Conservation (phyloP, 2,113 vertebrate genomes). For the Notothenia coriiceps region DNA sequence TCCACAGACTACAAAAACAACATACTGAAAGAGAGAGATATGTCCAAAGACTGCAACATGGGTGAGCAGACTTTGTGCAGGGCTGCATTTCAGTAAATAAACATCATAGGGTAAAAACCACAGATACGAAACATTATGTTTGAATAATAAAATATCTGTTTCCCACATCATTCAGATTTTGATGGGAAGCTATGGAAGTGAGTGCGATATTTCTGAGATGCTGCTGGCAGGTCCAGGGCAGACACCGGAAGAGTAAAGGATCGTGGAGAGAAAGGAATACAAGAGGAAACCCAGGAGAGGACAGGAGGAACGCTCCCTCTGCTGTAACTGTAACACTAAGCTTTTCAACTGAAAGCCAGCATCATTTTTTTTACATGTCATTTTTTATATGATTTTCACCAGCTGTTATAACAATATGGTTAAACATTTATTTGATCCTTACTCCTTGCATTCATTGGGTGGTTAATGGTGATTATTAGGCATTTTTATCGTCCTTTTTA, state of each 20-base stretch:
- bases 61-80: constrained; percentile 79
- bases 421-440: constrained; percentile 23
- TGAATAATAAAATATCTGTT: neutral
- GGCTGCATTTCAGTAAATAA: neutral
- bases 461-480: constrained; percentile 29
- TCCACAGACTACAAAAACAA: constrained; percentile 97
- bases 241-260: constrained; percentile 52
- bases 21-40: constrained; percentile 92
- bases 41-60: constrained; percentile 91
- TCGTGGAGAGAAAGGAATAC: constrained; percentile 20
- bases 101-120: neutral
- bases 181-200: constrained; percentile 93
- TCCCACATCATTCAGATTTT: constrained; percentile 85
- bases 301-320: constrained; percentile 75
- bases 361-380: constrained; percentile 7
- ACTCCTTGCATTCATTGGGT: constrained; percentile 40
- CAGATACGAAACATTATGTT: neutral
- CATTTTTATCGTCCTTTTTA: constrained; percentile 11
- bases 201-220: constrained; percentile 69
- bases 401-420: constrained; percentile 32
- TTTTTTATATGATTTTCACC: constrained; percentile 37
- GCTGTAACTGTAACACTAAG: constrained; percentile 61
- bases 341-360: constrained; percentile 48
- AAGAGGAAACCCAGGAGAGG: constrained; percentile 54
- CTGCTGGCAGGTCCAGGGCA: constrained; percentile 95